Conservation (phyloP, 2,113 vertebrate genomes). For the Castor canadensis region DNA sequence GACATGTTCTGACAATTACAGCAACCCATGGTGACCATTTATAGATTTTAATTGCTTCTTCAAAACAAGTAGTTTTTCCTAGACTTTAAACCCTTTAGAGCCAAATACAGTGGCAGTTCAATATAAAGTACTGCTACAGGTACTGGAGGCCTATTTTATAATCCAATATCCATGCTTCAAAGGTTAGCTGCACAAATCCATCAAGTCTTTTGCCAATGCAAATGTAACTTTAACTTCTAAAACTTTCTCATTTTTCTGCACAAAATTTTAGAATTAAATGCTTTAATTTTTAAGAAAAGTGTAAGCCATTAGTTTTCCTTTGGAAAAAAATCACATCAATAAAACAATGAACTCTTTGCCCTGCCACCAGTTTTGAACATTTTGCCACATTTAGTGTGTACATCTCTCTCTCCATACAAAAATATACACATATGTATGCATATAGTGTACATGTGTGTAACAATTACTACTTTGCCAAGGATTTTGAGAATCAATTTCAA, state of each 20-base stretch:
- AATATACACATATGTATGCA: background rate
- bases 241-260: background rate
- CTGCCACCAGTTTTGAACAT: background rate
- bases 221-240: background rate
- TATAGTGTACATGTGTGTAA: too few species aligned
- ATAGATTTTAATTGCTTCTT: slow-evolving; percentile 2
- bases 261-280: slow-evolving; percentile 20
- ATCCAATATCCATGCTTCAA: background rate
- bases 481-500: too few species aligned
- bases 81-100: background rate
- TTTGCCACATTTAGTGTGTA: background rate
- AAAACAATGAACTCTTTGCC: background rate
- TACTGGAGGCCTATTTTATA: background rate
- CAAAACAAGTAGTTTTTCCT: background rate
- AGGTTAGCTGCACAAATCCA: background rate
- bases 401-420: background rate
- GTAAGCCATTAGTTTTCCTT: background rate
- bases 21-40: background rate
- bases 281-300: background rate
- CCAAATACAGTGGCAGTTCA: background rate
- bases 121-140: background rate
- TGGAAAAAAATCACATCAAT: background rate
- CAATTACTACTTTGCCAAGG: too few species aligned
- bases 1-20: background rate
- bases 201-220: background rate